These are phyloP conservation scores for Hozukius guyotensis DNA, from an alignment of 2,797 vertebrate genomes.

Conservation along the genomic window DNA sequence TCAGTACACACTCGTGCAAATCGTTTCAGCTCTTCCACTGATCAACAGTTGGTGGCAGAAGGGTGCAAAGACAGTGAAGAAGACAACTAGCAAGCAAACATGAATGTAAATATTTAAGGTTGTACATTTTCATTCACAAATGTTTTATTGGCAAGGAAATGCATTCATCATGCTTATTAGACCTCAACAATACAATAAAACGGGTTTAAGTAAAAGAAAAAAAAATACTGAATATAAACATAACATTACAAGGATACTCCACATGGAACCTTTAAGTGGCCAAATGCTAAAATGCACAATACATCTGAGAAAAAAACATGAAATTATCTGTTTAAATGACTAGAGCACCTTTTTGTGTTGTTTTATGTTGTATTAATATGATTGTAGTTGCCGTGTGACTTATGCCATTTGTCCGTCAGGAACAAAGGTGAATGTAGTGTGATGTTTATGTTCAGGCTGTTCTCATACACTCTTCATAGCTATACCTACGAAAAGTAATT, in stretches of 20 bases:
- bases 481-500: no score
- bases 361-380: fast-evolving
- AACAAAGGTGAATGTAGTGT: no score
- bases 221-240: not conserved
- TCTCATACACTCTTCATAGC: no score
- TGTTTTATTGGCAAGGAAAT: not conserved
- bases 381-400: no score
- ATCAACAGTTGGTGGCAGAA: not conserved
- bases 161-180: not conserved
- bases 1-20: not conserved
- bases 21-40: not conserved
- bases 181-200: not conserved
- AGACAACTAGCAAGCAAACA: not conserved
- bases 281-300: not conserved
- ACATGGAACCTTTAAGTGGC: not conserved
- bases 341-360: no score
- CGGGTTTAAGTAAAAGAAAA: not conserved
- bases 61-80: not conserved
- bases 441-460: no score
- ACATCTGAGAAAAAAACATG: not conserved
- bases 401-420: no score
- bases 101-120: not conserved
- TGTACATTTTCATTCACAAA: not conserved
- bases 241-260: fast-evolving
- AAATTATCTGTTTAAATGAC: no score